phyloP scores from a whole-genome alignment of 2,888 invertebrate genomes.

The Dorcus parallelipipedus region DNA sequence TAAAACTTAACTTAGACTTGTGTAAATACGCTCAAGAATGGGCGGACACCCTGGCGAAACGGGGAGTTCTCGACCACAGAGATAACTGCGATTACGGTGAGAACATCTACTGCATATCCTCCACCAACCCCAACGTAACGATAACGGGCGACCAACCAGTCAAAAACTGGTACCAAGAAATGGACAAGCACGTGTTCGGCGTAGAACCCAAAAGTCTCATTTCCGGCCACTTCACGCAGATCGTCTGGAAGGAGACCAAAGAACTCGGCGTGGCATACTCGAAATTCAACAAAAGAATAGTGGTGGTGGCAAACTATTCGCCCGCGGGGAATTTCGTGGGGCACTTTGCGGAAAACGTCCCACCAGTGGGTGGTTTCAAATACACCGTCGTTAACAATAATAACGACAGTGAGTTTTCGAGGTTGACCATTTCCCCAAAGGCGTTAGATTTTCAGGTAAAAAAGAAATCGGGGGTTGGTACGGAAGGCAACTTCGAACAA shows the following conservation, averaged over 20 bases:
- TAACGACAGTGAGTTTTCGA: constrained; percentile 43
- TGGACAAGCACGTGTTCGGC: constrained; percentile 66
- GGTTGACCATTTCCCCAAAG: constrained; percentile 22
- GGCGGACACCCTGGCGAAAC: constrained; percentile 54
- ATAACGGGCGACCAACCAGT: constrained; percentile 67
- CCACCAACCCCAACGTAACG: constrained; percentile 62
- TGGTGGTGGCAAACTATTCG: constrained; percentile 85
- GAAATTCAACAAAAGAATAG: constrained; percentile 63
- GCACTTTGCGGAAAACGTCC: constrained; percentile 69
- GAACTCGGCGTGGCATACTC: constrained; percentile 76
- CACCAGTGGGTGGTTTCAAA: constrained; percentile 52
- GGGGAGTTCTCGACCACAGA: constrained; percentile 55
- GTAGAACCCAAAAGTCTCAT: constrained; percentile 61
- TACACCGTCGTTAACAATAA: constrained; percentile 38
- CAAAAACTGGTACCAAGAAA: constrained; percentile 75
- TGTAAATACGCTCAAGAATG: constrained; percentile 53
- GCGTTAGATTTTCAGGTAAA: not conserved
- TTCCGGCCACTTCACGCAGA: constrained; percentile 72
- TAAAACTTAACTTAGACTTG: constrained; percentile 55
- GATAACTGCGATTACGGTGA: constrained; percentile 59
- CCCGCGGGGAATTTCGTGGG: constrained; percentile 85
- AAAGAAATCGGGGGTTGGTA: constrained; percentile 16
- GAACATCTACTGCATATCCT: constrained; percentile 69
- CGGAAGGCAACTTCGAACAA: constrained; percentile 57
- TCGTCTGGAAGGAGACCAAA: constrained; percentile 75